Conservation (phyloP, 2,888 invertebrate species). For the Clunio marinus region DNA sequence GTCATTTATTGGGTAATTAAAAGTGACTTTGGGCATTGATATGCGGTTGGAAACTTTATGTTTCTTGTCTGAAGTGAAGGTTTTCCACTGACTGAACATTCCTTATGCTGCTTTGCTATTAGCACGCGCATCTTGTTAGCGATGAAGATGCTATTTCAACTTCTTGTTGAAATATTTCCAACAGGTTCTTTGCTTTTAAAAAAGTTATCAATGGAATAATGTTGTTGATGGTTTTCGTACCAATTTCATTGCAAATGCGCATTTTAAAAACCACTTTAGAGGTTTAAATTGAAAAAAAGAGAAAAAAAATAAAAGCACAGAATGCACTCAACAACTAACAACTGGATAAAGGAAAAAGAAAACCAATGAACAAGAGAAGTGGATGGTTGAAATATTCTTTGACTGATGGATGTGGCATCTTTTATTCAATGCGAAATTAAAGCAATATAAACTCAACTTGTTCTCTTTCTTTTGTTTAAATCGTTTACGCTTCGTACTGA, state of each 20-base stretch:
- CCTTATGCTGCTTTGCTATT: background rate
- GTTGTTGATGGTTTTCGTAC: conserved; percentile 26
- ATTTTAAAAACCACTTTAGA: conserved; percentile 1
- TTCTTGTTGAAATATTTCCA: no score
- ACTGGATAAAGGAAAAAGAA: background rate
- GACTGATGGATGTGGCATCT: conserved; percentile 38
- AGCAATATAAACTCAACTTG: no score
- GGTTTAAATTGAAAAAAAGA: background rate
- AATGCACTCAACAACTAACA: conserved; percentile 16
- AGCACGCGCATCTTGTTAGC: conserved; percentile 12
- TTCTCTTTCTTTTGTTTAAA: no score
- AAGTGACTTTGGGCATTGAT: background rate
- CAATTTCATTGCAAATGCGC: conserved; percentile 29
- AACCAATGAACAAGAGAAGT: conserved; percentile 4
- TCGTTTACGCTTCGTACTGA: no score
- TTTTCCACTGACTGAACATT: background rate
- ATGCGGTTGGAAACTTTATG: background rate
- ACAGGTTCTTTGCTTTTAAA: conserved; percentile 5
- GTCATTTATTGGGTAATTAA: conserved; percentile 21
- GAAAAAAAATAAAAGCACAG: background rate
- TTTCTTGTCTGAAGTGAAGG: background rate
- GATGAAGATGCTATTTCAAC: background rate
- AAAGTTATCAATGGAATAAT: conserved; percentile 37
- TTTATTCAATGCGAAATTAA: conserved; percentile 32
- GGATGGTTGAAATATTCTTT: conserved; percentile 21